Evolutionary conservation across 2,888 invertebrate genomes (phyloP).

Genomic region (Troilus luridus): DNA sequence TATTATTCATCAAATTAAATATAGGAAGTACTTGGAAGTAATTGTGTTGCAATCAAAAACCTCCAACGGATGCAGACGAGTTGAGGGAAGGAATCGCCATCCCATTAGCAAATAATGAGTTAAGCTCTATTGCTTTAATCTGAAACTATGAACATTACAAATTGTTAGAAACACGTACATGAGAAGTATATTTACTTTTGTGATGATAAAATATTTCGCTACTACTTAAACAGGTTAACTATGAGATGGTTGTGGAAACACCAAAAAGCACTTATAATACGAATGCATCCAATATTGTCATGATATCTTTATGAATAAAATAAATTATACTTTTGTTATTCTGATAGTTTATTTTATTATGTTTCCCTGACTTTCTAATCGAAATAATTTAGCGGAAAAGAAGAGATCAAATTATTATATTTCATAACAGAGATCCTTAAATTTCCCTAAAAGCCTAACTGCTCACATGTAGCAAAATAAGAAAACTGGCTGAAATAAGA

Average conservation of each 20-base stretch:
- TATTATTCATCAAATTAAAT: not conserved
- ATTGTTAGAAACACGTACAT: not conserved
- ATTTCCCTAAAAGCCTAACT: no score
- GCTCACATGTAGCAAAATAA: no score
- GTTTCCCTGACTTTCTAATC: no score
- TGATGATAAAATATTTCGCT: not conserved
- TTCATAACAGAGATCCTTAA: no score
- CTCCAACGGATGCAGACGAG: not conserved
- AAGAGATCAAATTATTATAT: no score
- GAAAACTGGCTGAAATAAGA: no score
- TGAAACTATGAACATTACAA: not conserved
- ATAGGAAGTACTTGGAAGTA: slow-evolving; percentile 4
- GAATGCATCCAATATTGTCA: no score
- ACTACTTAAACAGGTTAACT: accelerated
- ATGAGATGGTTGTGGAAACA: not conserved
- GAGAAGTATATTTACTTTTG: not conserved
- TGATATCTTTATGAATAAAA: no score
- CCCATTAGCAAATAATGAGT: not conserved
- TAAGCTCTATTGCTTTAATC: not conserved
- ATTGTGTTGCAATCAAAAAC: slow-evolving; percentile 12
- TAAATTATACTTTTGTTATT: no score
- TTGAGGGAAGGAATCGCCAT: not conserved
- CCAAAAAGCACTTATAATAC: no score
- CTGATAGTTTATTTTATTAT: no score
- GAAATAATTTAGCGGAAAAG: no score